Evolutionary conservation across 2,888 invertebrate species (phyloP).

Genomic region (Apotomis betuletana): DNA sequence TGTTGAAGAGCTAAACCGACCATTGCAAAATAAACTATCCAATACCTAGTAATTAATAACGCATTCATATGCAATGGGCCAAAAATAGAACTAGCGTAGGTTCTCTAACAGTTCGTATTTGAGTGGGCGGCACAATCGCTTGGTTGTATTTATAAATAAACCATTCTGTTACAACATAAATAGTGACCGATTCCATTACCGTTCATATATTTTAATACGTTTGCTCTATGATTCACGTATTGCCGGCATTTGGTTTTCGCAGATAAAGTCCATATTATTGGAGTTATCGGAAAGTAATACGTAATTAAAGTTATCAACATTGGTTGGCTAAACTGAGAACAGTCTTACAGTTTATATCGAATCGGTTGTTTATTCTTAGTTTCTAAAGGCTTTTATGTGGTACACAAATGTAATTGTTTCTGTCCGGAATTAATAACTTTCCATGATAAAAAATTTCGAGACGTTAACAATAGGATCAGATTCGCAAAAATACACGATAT

Average conservation of each 20-base stretch:
- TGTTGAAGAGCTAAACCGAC: background rate
- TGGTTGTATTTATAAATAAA: constrained; percentile 53
- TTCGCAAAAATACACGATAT: constrained; percentile 1
- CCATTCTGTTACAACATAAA: constrained; percentile 20
- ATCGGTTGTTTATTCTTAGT: no score
- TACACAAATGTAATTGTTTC: no score
- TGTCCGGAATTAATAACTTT: no score
- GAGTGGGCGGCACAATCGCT: constrained; percentile 57
- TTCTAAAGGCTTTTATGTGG: no score
- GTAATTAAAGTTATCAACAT: no score
- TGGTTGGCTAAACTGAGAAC: no score
- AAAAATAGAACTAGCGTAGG: constrained; percentile 54
- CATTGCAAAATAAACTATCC: background rate
- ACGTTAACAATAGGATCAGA: background rate
- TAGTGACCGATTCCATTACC: constrained; percentile 10
- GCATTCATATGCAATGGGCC: constrained; percentile 42
- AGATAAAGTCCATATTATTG: background rate
- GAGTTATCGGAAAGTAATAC: no score
- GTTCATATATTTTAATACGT: background rate
- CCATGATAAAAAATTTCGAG: background rate
- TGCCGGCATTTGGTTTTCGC: background rate
- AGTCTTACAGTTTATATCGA: background rate
- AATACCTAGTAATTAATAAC: constrained; percentile 21
- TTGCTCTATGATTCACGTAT: background rate
- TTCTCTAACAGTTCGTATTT: constrained; percentile 49